Evolutionary conservation across 2,113 vertebrate genomes (phyloP).

Genomic region (Carettochelys insculpta): DNA sequence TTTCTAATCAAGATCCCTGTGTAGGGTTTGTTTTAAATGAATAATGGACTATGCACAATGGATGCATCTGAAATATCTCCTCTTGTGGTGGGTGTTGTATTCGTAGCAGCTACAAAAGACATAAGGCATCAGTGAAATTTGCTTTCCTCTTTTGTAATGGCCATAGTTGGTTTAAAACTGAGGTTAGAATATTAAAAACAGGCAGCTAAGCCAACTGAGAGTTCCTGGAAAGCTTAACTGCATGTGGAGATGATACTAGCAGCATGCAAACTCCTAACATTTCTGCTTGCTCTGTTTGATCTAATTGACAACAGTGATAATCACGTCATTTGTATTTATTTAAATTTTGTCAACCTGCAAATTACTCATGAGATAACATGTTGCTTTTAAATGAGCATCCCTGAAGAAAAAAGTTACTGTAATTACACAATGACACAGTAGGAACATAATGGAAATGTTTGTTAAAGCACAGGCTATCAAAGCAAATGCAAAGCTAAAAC

Average conservation of each 20-base stretch:
- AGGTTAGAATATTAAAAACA: not conserved
- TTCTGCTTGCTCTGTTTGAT: not conserved
- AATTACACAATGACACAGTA: not conserved
- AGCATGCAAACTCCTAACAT: not conserved
- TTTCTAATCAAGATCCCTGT: not conserved
- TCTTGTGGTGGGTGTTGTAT: not conserved
- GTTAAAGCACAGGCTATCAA: not conserved
- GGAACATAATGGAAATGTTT: not conserved
- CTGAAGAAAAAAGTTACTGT: not conserved
- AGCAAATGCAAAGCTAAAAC: not conserved
- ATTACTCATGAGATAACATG: conserved; percentile 30
- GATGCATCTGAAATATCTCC: not conserved
- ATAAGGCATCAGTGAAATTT: not conserved
- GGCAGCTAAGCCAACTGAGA: rapidly evolving
- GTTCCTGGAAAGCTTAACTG: not conserved
- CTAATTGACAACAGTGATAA: not conserved
- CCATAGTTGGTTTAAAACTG: not conserved
- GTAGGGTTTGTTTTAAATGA: not conserved
- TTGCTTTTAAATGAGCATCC: not conserved
- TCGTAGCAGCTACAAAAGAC: not conserved
- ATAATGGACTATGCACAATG: not conserved
- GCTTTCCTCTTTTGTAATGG: rapidly evolving
- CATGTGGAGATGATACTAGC: not conserved
- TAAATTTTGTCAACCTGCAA: conserved; percentile 19
- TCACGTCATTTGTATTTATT: not conserved